Evolutionary conservation across 2,888 invertebrate genomes (phyloP).

Genomic region (Xestobium rufovillosum): DNA sequence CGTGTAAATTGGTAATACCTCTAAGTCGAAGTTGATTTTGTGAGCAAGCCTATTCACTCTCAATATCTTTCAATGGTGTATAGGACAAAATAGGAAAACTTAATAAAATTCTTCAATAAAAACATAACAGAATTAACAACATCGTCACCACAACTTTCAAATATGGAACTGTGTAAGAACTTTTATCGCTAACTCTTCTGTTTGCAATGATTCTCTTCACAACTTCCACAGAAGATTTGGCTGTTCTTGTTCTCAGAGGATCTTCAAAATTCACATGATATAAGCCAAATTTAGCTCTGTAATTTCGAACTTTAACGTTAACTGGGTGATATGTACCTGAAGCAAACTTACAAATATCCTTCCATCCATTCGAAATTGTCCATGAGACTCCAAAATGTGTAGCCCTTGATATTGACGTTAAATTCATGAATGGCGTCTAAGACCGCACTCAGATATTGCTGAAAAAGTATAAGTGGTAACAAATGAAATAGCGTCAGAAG

Average conservation of each 20-base stretch:
- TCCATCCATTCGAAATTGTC: slow-evolving; percentile 3
- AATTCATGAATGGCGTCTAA: background rate
- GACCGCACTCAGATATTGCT: background rate
- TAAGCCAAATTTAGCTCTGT: background rate
- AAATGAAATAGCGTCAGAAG: background rate
- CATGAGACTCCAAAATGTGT: background rate
- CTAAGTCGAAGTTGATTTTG: too few species aligned
- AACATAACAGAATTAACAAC: too few species aligned
- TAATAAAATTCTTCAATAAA: too few species aligned
- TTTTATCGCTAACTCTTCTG: too few species aligned
- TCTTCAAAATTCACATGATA: slow-evolving; percentile 1
- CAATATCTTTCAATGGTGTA: too few species aligned
- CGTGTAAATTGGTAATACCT: too few species aligned
- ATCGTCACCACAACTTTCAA: too few species aligned
- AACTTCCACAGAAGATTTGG: background rate
- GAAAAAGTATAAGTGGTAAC: background rate
- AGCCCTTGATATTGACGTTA: background rate
- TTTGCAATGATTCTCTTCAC: background rate
- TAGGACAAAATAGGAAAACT: too few species aligned
- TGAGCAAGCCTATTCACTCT: too few species aligned
- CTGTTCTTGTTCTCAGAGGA: background rate
- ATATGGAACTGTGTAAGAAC: too few species aligned
- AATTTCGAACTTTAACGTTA: background rate
- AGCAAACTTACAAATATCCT: background rate
- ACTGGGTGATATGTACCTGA: background rate